A percentile compares a stretch with the other conserved stretches of the same genome.
These are phyloP conservation scores for Brachyopa scutellaris DNA, from an alignment of 2,888 invertebrate genomes.

Conservation along the genomic window DNA sequence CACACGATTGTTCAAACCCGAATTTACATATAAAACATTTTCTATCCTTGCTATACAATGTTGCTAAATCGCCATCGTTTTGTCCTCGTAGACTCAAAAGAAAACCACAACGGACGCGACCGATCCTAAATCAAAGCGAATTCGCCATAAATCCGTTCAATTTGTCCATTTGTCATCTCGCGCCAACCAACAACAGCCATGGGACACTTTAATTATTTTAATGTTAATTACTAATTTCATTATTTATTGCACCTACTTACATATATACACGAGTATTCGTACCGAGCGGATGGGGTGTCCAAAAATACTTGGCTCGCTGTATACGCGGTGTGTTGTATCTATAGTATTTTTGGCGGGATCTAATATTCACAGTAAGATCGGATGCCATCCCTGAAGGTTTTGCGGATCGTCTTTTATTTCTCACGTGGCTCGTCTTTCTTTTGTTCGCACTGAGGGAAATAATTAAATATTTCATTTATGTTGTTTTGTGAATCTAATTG, in stretches of 20 bases:
- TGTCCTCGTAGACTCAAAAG: too few species aligned
- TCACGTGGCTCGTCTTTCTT: slow-evolving; percentile 37
- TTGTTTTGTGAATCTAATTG: slow-evolving; percentile 43
- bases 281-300: slow-evolving; percentile 54
- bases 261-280: too few species aligned
- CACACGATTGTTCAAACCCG: not conserved
- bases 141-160: slow-evolving; percentile 67
- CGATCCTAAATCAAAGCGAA: slow-evolving; percentile 51
- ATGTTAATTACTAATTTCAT: slow-evolving; percentile 72
- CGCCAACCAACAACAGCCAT: slow-evolving; percentile 47
- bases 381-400: slow-evolving; percentile 30
- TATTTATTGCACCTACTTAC: slow-evolving; percentile 55
- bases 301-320: slow-evolving; percentile 63
- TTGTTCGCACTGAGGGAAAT: slow-evolving; percentile 54
- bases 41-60: not conserved
- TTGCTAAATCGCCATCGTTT: too few species aligned
- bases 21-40: not conserved
- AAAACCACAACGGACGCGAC: not conserved
- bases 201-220: slow-evolving; percentile 69
- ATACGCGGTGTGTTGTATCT: not conserved
- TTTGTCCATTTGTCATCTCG: slow-evolving; percentile 68
- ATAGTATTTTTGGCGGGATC: not conserved
- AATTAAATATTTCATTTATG: slow-evolving; percentile 26
- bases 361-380: slow-evolving; percentile 12
- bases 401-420: slow-evolving; percentile 31